Evolutionary conservation across 2,113 vertebrate genomes (phyloP).

Genomic region (Uropsilus gracilis): DNA sequence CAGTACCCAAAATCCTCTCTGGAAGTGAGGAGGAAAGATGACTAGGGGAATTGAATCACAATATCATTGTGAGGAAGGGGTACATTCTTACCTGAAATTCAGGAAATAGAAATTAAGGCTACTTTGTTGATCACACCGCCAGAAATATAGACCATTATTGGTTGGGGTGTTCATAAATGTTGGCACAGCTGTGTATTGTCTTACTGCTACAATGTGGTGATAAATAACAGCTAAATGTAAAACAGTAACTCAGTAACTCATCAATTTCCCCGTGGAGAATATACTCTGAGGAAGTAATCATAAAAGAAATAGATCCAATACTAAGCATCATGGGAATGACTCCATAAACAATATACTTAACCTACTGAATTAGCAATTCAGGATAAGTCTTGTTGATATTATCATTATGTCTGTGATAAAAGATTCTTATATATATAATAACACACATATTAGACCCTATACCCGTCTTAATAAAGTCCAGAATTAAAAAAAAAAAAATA

Average conservation of each 20-base stretch:
- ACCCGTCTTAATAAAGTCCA: not conserved
- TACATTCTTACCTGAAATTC: rapidly evolving
- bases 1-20: not conserved
- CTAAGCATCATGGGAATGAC: not conserved
- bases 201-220: not conserved
- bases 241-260: not conserved
- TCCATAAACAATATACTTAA: not conserved
- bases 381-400: not conserved
- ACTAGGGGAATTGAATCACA: not conserved
- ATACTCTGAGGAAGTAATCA: not conserved
- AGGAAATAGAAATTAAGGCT: not conserved
- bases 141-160: not conserved
- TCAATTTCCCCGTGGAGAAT: not conserved
- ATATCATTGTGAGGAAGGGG: not conserved
- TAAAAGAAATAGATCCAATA: not conserved
- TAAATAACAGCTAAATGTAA: not conserved
- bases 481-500: not conserved
- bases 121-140: not conserved
- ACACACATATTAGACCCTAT: not conserved
- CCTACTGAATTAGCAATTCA: not conserved
- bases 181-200: not conserved
- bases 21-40: not conserved
- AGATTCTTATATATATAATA: not conserved
- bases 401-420: not conserved
- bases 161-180: not conserved